phyloP scores from a whole-genome alignment of 2,113 vertebrate species.

The Thryonomys swinderianus region DNA sequence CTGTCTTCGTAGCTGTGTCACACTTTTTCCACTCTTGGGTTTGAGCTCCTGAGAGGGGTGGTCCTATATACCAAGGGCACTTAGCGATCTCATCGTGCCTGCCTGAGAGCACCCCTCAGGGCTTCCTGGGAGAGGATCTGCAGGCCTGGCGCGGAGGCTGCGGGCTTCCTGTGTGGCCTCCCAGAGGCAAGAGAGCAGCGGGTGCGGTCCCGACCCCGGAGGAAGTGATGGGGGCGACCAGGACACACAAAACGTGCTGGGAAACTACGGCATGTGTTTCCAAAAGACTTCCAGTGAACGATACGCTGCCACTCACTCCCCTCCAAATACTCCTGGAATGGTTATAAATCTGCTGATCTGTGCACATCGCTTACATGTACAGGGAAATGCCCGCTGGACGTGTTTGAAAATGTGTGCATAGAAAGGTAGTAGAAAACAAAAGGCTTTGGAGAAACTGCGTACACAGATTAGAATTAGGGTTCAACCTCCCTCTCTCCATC shows the following conservation, averaged over 20 bases:
- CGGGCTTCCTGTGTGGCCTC: background rate
- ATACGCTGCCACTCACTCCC: background rate
- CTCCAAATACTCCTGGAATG: background rate
- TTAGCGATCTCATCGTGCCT: background rate
- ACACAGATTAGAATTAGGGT: background rate
- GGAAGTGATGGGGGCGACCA: background rate
- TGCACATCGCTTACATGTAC: background rate
- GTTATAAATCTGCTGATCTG: background rate
- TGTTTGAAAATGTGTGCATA: rapidly evolving
- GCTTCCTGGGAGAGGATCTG: background rate
- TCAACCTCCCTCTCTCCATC: background rate
- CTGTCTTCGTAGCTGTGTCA: background rate
- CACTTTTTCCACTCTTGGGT: background rate
- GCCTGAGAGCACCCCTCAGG: background rate
- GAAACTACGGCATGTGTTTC: background rate
- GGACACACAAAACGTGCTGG: background rate
- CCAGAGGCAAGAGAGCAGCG: background rate
- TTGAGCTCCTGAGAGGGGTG: background rate
- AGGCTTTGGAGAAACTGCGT: background rate
- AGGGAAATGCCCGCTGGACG: background rate
- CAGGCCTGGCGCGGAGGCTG: background rate
- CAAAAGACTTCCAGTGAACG: background rate
- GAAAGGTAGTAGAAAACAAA: background rate
- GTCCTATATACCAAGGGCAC: background rate
- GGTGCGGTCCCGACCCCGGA: background rate